These are phyloP conservation scores for Ptiloglossa arizonensis DNA, from an alignment of 1,140 invertebrate genomes.

Conservation along the genomic window DNA sequence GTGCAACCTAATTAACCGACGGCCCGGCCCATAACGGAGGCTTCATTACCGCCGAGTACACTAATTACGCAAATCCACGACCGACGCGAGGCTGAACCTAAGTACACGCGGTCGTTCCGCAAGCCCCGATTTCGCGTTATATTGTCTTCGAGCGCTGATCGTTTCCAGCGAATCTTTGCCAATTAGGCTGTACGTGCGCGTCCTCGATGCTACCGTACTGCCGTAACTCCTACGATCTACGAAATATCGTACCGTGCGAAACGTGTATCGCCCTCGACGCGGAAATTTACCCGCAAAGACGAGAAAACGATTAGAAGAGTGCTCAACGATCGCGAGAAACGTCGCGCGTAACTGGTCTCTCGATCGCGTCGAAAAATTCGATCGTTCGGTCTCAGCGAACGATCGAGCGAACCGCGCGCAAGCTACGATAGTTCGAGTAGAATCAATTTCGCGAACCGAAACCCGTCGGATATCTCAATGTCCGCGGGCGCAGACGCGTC, in stretches of 20 bases:
- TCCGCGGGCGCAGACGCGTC: neutral
- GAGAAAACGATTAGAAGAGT: no score
- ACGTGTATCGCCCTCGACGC: no score
- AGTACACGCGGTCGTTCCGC: slow-evolving; percentile 33
- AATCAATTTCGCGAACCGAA: slow-evolving; percentile 12
- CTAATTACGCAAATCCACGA: slow-evolving; percentile 67
- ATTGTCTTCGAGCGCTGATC: slow-evolving; percentile 33
- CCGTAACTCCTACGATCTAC: neutral
- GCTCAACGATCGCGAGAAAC: no score
- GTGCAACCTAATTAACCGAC: slow-evolving; percentile 72
- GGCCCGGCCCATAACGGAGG: slow-evolving; percentile 64
- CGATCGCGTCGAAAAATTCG: neutral
- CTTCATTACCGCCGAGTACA: slow-evolving; percentile 69
- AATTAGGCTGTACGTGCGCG: slow-evolving; percentile 12
- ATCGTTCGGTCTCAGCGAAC: no score
- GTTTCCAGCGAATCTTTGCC: slow-evolving; percentile 12
- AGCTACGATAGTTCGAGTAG: neutral
- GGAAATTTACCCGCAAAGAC: no score
- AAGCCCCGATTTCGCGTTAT: slow-evolving; percentile 1
- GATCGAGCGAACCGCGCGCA: no score
- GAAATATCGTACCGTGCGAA: neutral
- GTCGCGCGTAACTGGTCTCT: no score
- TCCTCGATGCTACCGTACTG: neutral
- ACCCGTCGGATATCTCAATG: neutral
- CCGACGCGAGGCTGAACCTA: slow-evolving; percentile 21